These are phyloP conservation scores for Hedya salicella DNA, from an alignment of 2,888 invertebrate species.

Conservation along the genomic window DNA sequence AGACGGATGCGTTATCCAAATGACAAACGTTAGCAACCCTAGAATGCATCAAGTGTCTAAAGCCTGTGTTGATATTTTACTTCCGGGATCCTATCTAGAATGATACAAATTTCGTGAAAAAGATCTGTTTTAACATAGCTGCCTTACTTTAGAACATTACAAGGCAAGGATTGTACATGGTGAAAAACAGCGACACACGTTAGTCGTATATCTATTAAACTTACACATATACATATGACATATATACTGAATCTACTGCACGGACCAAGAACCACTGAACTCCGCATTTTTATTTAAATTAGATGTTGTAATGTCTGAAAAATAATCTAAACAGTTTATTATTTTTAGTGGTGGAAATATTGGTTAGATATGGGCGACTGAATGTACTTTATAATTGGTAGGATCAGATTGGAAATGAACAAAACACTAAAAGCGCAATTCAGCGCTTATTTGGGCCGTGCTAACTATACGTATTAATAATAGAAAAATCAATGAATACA, in stretches of 20 bases:
- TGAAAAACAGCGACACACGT: slow-evolving; percentile 44
- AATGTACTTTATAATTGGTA: neutral
- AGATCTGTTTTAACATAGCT: slow-evolving; percentile 49
- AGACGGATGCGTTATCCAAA: neutral
- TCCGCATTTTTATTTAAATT: neutral
- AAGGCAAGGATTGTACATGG: slow-evolving; percentile 68
- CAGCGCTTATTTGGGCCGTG: slow-evolving; percentile 5
- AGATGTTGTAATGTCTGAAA: too few relatives aligned
- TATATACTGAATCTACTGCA: slow-evolving; percentile 14
- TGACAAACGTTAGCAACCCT: neutral
- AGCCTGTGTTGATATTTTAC: slow-evolving; percentile 24
- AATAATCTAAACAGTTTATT: too few relatives aligned
- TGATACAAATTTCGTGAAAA: slow-evolving; percentile 43
- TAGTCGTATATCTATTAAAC: slow-evolving; percentile 32
- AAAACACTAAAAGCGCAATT: neutral
- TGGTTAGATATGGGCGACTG: too few relatives aligned
- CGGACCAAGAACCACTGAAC: slow-evolving; percentile 2
- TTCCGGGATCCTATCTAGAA: slow-evolving; percentile 26
- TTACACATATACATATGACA: slow-evolving; percentile 21
- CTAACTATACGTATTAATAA: slow-evolving; percentile 13
- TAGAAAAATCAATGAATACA: slow-evolving; percentile 17
- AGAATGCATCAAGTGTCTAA: slow-evolving; percentile 6
- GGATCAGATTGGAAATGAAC: neutral
- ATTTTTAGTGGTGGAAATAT: too few relatives aligned
- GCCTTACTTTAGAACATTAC: slow-evolving; percentile 62